phyloP scores from a whole-genome alignment of 2,888 invertebrate genomes.

The Cryptocheilus praepositus region DNA sequence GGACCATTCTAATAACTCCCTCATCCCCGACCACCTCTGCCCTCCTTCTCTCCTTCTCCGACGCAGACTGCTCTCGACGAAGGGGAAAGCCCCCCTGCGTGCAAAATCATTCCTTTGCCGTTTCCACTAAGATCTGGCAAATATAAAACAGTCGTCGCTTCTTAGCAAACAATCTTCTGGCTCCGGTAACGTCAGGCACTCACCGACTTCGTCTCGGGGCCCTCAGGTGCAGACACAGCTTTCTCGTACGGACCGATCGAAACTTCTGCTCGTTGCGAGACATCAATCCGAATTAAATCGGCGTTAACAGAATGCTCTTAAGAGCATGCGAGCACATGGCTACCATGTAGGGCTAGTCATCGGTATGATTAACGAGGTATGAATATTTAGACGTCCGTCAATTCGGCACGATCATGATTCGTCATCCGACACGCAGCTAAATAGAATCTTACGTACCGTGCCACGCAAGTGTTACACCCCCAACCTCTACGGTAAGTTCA shows the following conservation, averaged over 20 bases:
- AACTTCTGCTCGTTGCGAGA: slow-evolving; percentile 3
- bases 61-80: background rate
- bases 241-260: background rate
- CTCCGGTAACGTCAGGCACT: no score
- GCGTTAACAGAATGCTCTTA: slow-evolving; percentile 56
- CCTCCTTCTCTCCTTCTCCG: slow-evolving; percentile 7
- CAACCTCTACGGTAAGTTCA: background rate
- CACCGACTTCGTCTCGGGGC: no score
- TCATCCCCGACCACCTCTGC: slow-evolving; percentile 57
- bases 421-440: slow-evolving; percentile 23
- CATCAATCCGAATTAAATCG: slow-evolving; percentile 57
- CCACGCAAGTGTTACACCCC: background rate
- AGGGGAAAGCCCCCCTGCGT: background rate
- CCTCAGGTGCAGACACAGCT: no score
- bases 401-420: slow-evolving; percentile 44
- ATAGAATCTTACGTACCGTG: slow-evolving; percentile 1
- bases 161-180: no score
- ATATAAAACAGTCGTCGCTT: background rate
- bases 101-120: slow-evolving; percentile 30
- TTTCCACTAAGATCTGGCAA: slow-evolving; percentile 26
- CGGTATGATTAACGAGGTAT: slow-evolving; percentile 50
- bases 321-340: slow-evolving; percentile 48
- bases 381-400: slow-evolving; percentile 63
- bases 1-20: slow-evolving; percentile 75
- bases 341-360: slow-evolving; percentile 39